Base-by-base conservation (phyloP, 2,797 vertebrate species). In the Tachyglossus aculeatus region DNA sequence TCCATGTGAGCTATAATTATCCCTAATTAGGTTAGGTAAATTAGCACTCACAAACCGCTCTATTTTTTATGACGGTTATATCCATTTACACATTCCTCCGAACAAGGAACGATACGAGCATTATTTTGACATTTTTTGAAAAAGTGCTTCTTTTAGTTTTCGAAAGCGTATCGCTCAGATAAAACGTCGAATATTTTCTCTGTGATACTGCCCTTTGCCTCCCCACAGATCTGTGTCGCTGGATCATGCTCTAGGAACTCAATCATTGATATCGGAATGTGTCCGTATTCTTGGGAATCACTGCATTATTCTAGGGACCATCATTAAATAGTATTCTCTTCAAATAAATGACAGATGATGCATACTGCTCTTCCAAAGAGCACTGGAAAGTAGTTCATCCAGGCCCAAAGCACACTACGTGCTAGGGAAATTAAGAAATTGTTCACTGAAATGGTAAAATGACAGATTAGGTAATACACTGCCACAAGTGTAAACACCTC, bases 381-480 rank as follows among this genome's bases (percentile, higher is more conserved):
- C 45, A 66, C 41, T 36, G 66, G 47, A 81, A 85, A 76, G 57
- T 61, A 74, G 59, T 73, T 59, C 75, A 47, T 3, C 65, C 55
- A 63, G 71, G 38, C 52, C n/a, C 61, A 89, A 84, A 75, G 76
- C 64, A 60, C 47, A 81, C 38, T 64, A 61, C 51, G 66, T 79
- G 67, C 80, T 4, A 69, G 38, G n/a, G 39, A 80, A 82, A 85
- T 78, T 74, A 40, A 29, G 60, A 77, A 77, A 82, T 88, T 67
- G 25, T 81, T 82, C 76, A 88, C 59, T 71, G 71, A 82, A 88
- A 88, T 39, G 57, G 39, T 82, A 68, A 84, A 70, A 67, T 38
- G 86, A 81, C 71, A 79, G 80, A 86, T 87, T 84, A 83, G 85
- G 16, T 64, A 83, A 80, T 56, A 83, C 21, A 24, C 50, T 72